Conservation (phyloP, 2,113 vertebrate genomes). For the Lepus europaeus region DNA sequence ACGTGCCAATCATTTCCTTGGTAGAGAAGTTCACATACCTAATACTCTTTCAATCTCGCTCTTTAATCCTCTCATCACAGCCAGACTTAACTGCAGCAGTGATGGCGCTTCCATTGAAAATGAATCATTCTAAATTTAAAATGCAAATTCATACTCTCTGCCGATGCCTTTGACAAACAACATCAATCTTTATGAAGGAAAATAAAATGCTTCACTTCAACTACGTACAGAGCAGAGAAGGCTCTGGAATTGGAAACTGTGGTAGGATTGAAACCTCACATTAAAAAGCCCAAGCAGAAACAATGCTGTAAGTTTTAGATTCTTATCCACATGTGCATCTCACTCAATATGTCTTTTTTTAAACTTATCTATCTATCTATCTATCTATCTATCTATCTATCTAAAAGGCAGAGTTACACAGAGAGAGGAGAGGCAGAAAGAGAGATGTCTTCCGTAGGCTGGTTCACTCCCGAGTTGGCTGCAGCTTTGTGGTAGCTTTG, state of each 20-base stretch:
- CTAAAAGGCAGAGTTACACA: no score
- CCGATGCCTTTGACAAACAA: constrained; percentile 62
- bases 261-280: background rate
- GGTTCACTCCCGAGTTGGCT: no score
- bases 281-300: constrained; percentile 22
- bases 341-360: background rate
- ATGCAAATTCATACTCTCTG: constrained; percentile 61
- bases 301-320: constrained; percentile 26
- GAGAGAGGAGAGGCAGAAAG: no score
- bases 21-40: constrained; percentile 53
- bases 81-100: background rate
- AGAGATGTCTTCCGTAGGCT: no score
- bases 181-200: constrained; percentile 64
- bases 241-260: constrained; percentile 29
- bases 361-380: no score
- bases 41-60: constrained; percentile 43
- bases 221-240: background rate
- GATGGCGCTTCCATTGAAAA: constrained; percentile 56
- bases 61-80: constrained; percentile 21
- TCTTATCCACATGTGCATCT: background rate
- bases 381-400: no score
- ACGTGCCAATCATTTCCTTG: background rate
- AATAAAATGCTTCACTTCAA: constrained; percentile 60
- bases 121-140: constrained; percentile 76
- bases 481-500: no score